Conservation (phyloP, 2,888 invertebrate genomes). For the Biston betularia region DNA sequence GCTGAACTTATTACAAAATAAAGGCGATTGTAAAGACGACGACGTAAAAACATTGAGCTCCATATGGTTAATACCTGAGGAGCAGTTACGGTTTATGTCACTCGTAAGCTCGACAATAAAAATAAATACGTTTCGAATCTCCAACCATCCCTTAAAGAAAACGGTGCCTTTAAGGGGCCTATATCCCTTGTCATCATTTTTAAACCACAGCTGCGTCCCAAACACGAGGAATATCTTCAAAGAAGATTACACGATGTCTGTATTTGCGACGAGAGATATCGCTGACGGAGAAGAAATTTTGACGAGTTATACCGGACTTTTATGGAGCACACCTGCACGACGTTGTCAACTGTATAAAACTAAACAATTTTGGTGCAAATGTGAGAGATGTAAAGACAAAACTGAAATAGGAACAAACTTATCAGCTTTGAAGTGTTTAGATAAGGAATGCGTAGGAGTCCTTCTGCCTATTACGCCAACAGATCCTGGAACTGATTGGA, state of each 20-base stretch:
- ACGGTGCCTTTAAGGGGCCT: constrained; percentile 85
- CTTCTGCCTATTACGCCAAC: constrained; percentile 84
- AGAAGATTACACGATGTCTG: constrained; percentile 81
- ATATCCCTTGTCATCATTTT: constrained; percentile 88
- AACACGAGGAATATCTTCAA: constrained; percentile 88
- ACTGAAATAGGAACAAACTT: constrained; percentile 87
- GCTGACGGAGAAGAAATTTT: constrained; percentile 87
- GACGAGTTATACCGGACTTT: constrained; percentile 88
- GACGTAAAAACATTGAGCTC: constrained; percentile 78
- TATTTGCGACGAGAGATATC: constrained; percentile 87
- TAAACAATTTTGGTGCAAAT: constrained; percentile 89
- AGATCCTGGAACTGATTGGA: constrained; percentile 80
- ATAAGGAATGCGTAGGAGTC: constrained; percentile 80
- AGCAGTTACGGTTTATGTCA: constrained; percentile 84
- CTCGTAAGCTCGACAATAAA: constrained; percentile 85
- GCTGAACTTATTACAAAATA: constrained; percentile 76
- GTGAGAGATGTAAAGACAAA: constrained; percentile 87
- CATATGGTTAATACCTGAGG: constrained; percentile 70
- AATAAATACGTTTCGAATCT: constrained; percentile 88
- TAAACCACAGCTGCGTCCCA: constrained; percentile 90
- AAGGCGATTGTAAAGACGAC: constrained; percentile 62
- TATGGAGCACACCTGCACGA: constrained; percentile 89
- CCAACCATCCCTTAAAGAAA: constrained; percentile 58
- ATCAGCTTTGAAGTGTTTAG: constrained; percentile 83
- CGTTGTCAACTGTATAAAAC: constrained; percentile 86